Evolutionary conservation across 2,888 invertebrate species (phyloP), one percentile per base, ranked within the genome.

Genomic region (Bimastos eiseni): DNA sequence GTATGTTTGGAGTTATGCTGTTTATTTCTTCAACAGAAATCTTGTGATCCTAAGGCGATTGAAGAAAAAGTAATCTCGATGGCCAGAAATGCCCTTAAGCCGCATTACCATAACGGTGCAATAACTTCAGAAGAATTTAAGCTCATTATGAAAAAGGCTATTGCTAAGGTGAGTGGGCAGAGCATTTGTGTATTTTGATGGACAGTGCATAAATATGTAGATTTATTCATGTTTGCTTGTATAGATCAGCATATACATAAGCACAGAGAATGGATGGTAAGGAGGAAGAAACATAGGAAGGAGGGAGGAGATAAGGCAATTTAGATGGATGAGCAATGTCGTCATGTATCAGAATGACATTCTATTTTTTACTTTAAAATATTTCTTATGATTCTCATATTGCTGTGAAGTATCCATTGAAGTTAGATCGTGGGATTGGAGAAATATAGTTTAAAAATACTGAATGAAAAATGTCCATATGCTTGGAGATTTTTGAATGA

Each of bases 41-140:
- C 86, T 8, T 30, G 21, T 86, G 86, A 86, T 86, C 86, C 86
- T 21, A 86, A 86, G 24, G 37, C 37, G 19, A 86, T 37, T 19
- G 86, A 86, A 86, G 86, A 86, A 13, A 34, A 86, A 86, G 36
- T 86, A 19, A 86, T 86, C 24, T 86, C 86, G 0, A 36, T 86
- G 86, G 86, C 86, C 19, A 34, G 86, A 36, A 86, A 86, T 86
- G 86, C 86, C 8, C 86, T 86, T 11, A 86, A 86, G 34, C 86
- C 86, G 36, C 86, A 86, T 36, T 86, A 86, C 86, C 86, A 86
- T 24, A 86, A 86, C 36, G 86, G 86, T 36, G 37, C 86, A 86
- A 86, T 86, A 34, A 86, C 86, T 86, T 86, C 86, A 37, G 86
- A 86, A 13, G 86, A 86, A 86, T 86, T 86, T 37, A 86, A 86